A percentile compares a stretch with the other conserved stretches of the same genome.
These are phyloP conservation scores for Thymelicus sylvestris DNA, from an alignment of 2,888 invertebrate species.

Conservation along the genomic window DNA sequence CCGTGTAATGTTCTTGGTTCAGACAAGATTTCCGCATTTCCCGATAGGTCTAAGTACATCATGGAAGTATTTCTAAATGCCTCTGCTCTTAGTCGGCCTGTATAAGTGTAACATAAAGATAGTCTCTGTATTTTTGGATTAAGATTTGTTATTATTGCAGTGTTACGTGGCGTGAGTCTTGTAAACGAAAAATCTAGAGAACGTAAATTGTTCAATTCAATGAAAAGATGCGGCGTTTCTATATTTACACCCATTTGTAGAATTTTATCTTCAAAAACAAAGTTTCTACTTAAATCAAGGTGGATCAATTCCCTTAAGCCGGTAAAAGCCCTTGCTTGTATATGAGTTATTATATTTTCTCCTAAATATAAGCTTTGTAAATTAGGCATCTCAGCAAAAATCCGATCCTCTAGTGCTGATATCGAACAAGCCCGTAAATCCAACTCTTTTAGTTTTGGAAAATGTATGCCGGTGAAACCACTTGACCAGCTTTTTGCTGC, in stretches of 20 bases:
- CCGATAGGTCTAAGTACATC: constrained; percentile 81
- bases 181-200: constrained; percentile 68
- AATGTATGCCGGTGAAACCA: constrained; percentile 52
- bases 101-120: constrained; percentile 73
- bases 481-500: constrained; percentile 57
- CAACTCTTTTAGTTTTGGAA: constrained; percentile 76
- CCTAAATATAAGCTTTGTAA: constrained; percentile 80
- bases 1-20: constrained; percentile 64
- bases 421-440: constrained; percentile 85
- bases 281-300: constrained; percentile 82
- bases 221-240: constrained; percentile 49
- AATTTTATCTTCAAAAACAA: constrained; percentile 46
- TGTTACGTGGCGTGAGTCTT: constrained; percentile 50
- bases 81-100: constrained; percentile 60
- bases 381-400: constrained; percentile 74
- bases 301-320: constrained; percentile 68
- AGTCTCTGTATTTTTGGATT: constrained; percentile 56
- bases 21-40: constrained; percentile 72
- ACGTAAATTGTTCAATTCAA: constrained; percentile 49
- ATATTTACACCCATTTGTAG: constrained; percentile 46
- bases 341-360: constrained; percentile 76
- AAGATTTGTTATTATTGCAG: constrained; percentile 49
- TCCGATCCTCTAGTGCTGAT: constrained; percentile 61
- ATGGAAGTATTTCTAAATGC: constrained; percentile 74
- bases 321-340: constrained; percentile 68